These are phyloP conservation scores for Todus mexicanus DNA, from an alignment of 2,797 vertebrate genomes.

Conservation along the genomic window DNA sequence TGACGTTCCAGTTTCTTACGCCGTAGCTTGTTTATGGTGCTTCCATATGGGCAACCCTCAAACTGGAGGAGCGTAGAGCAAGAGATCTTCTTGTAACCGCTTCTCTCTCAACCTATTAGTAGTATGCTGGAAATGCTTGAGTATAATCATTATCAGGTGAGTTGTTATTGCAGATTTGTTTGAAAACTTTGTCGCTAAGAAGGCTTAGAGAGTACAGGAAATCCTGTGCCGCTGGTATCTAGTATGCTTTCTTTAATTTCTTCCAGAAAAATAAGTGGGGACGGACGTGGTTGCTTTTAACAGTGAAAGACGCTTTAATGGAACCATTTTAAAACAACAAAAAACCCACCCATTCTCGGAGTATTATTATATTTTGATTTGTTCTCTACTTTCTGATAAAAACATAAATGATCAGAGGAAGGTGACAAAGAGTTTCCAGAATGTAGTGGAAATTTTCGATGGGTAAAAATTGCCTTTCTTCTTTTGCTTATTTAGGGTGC, in stretches of 20 bases:
- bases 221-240: neutral
- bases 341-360: neutral
- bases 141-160: constrained; percentile 97
- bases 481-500: neutral
- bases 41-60: constrained; percentile 31
- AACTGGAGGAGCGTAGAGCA: constrained; percentile 44
- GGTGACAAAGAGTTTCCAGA: neutral
- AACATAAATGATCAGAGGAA: accelerated
- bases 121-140: constrained; percentile 98
- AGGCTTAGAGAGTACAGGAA: neutral
- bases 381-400: neutral
- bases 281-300: accelerated
- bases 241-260: neutral
- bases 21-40: constrained; percentile 66
- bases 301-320: neutral
- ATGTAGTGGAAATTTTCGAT: neutral
- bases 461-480: neutral
- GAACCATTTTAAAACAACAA: neutral
- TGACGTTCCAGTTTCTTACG: constrained; percentile 62
- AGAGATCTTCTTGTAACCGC: constrained; percentile 28
- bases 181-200: neutral
- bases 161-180: constrained; percentile 39
- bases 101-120: constrained; percentile 36
- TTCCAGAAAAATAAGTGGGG: neutral
- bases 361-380: neutral